Evolutionary conservation across 23 tunicate species (phyloP).

Genomic region (Phallusia fumigata): DNA sequence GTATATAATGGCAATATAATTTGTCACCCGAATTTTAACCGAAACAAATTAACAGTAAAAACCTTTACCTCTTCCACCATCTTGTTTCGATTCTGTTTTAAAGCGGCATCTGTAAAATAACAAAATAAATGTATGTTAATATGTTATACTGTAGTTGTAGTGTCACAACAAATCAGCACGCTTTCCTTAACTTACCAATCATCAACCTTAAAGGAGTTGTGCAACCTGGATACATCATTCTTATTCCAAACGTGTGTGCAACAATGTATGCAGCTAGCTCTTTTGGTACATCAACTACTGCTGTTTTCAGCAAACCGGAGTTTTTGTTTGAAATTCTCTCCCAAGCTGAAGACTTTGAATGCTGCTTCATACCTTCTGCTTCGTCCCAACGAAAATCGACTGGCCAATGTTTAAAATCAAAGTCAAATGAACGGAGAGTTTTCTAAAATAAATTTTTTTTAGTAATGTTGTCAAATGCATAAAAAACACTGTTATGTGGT

Average conservation of each 20-base stretch:
- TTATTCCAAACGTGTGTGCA: conserved; percentile 68
- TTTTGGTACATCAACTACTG: conserved; percentile 45
- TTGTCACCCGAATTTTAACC: no score
- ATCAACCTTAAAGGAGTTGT: conserved; percentile 28
- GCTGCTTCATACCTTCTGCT: neutral
- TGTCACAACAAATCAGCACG: neutral
- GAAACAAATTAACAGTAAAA: no score
- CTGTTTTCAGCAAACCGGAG: conserved; percentile 4
- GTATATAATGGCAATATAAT: no score
- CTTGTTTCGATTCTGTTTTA: conserved; percentile 28
- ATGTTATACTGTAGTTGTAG: no score
- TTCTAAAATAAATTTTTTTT: neutral
- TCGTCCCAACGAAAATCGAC: conserved; percentile 54
- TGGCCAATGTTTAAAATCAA: conserved; percentile 67
- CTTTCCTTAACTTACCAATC: conserved; percentile 22
- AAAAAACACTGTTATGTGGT: no score
- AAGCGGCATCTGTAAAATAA: conserved; percentile 12
- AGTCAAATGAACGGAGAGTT: conserved; percentile 22
- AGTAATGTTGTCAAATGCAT: neutral
- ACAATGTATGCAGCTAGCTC: conserved; percentile 53
- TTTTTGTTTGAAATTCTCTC: conserved; percentile 22
- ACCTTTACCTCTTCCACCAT: conserved; percentile 28
- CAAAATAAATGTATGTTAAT: neutral
- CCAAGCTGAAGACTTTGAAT: conserved; percentile 28
- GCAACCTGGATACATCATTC: conserved; percentile 79